phyloP scores from a whole-genome alignment of 2,113 vertebrate species.

The Festucalex cinctus region DNA sequence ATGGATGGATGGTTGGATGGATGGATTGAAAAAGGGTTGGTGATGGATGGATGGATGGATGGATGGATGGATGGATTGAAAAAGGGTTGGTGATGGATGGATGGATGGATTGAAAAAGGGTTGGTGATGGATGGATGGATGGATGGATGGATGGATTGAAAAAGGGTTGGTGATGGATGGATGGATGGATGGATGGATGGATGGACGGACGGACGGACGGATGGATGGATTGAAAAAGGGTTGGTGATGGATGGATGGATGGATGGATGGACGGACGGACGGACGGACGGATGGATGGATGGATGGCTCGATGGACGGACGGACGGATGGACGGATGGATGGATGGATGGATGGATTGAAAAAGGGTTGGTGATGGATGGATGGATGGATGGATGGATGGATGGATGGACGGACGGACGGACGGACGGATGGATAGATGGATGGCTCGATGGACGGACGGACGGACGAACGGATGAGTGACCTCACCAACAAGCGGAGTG shows the following conservation, averaged over 20 bases:
- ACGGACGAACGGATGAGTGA: conserved; percentile 1
- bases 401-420: too few relatives aligned
- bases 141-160: not conserved
- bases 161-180: not conserved
- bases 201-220: not conserved
- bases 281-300: not conserved
- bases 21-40: not conserved
- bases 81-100: too few relatives aligned
- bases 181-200: not conserved
- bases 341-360: not conserved
- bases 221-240: not conserved
- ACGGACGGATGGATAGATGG: not conserved
- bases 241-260: not conserved
- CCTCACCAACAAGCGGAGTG: conserved; percentile 92
- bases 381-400: too few relatives aligned
- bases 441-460: not conserved
- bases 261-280: not conserved
- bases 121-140: not conserved
- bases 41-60: not conserved
- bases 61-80: not conserved
- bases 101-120: not conserved
- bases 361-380: not conserved
- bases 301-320: not conserved
- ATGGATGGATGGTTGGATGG: not conserved
- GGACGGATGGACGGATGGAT: not conserved